Evolutionary conservation across 2,888 invertebrate species (phyloP).

Genomic region (Diarsia dahlii): DNA sequence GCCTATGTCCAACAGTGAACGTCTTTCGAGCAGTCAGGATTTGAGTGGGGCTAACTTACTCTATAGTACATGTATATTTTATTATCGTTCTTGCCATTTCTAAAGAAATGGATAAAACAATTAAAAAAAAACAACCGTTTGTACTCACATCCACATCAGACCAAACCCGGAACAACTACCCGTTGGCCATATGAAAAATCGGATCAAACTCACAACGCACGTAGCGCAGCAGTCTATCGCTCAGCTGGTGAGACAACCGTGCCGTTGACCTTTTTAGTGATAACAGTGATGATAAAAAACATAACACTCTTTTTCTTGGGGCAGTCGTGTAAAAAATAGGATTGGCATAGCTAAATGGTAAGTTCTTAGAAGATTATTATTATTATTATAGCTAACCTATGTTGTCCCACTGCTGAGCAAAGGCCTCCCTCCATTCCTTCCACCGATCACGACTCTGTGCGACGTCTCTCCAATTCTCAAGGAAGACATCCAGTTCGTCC

Average conservation of each 20-base stretch:
- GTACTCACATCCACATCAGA: not conserved
- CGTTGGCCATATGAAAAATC: not conserved
- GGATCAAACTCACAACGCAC: not conserved
- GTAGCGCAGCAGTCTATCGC: not conserved
- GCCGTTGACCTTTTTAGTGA: not conserved
- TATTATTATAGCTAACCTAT: too few relatives aligned
- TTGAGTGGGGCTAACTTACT: too few relatives aligned
- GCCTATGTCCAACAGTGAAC: too few relatives aligned
- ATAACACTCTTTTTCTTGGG: too few relatives aligned
- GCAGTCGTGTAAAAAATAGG: not conserved
- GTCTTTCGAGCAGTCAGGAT: not conserved
- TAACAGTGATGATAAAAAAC: not conserved
- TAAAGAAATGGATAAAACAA: too few relatives aligned
- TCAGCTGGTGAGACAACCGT: not conserved
- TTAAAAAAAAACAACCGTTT: not conserved
- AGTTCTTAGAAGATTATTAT: not conserved
- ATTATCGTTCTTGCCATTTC: too few relatives aligned
- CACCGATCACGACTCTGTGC: too few relatives aligned
- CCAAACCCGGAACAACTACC: not conserved
- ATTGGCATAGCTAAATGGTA: not conserved
- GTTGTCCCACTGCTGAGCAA: too few relatives aligned
- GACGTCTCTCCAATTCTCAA: too few relatives aligned
- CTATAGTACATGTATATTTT: too few relatives aligned
- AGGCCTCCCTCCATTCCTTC: too few relatives aligned
- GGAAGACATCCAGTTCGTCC: too few relatives aligned